Percentiles rank a stretch among this genome's conserved stretches.
Conservation (phyloP, 2,888 invertebrate genomes). For the Luffia ferchaultella region DNA sequence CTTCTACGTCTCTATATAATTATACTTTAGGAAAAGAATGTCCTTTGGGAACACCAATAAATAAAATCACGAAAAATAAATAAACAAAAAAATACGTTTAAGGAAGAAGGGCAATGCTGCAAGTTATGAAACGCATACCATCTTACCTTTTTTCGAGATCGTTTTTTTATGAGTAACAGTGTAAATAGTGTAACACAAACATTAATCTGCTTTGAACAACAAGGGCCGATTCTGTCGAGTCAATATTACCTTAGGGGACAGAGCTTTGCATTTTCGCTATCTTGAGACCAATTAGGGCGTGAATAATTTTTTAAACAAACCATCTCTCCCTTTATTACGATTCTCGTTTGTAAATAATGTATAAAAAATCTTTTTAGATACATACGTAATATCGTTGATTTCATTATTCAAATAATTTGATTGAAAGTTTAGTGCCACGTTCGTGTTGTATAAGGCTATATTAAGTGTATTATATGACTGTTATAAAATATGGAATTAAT, state of each 20-base stretch:
- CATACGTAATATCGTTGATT: too few species aligned
- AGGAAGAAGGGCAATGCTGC: too few species aligned
- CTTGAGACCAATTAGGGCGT: constrained; percentile 58
- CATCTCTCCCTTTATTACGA: neutral
- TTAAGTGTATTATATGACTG: too few species aligned
- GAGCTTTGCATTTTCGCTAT: constrained; percentile 32
- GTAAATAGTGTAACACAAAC: constrained; percentile 57
- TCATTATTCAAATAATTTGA: too few species aligned
- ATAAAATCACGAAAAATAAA: too few species aligned
- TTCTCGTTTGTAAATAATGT: neutral
- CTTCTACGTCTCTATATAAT: too few species aligned
- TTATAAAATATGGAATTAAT: too few species aligned
- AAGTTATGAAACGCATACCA: neutral
- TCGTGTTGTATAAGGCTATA: too few species aligned
- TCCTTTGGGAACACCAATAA: too few species aligned
- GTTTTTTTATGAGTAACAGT: constrained; percentile 58
- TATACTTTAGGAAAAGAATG: too few species aligned
- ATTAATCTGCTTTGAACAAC: constrained; percentile 64
- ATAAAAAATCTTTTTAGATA: neutral
- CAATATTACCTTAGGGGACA: constrained; percentile 63
- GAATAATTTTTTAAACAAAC: constrained; percentile 39
- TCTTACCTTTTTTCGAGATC: neutral
- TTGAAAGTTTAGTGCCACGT: too few species aligned
- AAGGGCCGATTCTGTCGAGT: constrained; percentile 31
- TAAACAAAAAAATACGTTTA: too few species aligned